Evolutionary conservation across 1,140 invertebrate genomes (phyloP).

Genomic region (Luehdorfia chinensis): DNA sequence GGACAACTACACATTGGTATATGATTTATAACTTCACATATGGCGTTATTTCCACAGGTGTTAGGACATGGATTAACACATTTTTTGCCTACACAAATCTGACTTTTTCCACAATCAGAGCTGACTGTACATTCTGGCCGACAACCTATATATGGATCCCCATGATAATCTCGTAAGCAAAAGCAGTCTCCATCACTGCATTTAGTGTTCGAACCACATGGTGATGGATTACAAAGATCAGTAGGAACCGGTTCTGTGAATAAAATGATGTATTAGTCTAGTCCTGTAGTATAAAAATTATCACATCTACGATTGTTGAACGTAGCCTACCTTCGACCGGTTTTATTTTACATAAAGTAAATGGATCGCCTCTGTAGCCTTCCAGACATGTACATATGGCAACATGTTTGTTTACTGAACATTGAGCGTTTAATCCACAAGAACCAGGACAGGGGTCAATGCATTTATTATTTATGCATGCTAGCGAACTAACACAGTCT

Average conservation of each 20-base stretch:
- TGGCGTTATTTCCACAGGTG: slow-evolving; percentile 87
- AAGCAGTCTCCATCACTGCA: slow-evolving; percentile 79
- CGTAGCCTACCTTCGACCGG: slow-evolving; percentile 68
- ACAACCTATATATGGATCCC: slow-evolving; percentile 84
- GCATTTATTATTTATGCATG: slow-evolving; percentile 82
- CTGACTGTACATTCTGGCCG: slow-evolving; percentile 89
- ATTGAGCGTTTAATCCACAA: slow-evolving; percentile 80
- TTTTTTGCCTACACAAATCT: slow-evolving; percentile 88
- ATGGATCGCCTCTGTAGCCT: slow-evolving; percentile 82
- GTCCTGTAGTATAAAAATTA: too few species aligned
- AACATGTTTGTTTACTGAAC: slow-evolving; percentile 80
- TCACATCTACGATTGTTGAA: too few species aligned
- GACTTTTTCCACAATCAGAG: slow-evolving; percentile 86
- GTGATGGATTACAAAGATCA: slow-evolving; percentile 81
- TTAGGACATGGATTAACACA: slow-evolving; percentile 92
- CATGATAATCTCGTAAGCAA: slow-evolving; percentile 82
- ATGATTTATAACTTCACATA: slow-evolving; percentile 89
- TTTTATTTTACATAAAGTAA: slow-evolving; percentile 75
- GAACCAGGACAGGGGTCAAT: slow-evolving; percentile 82
- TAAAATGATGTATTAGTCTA: slow-evolving; percentile 8
- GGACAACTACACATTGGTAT: slow-evolving; percentile 86
- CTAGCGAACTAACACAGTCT: slow-evolving; percentile 80
- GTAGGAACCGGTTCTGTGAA: slow-evolving; percentile 51
- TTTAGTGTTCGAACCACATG: slow-evolving; percentile 83
- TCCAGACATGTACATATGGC: slow-evolving; percentile 81